Percentiles rank a stretch among this genome's conserved stretches.
These are phyloP conservation scores for Spea hammondii DNA, from an alignment of 2,797 vertebrate genomes.

Conservation along the genomic window DNA sequence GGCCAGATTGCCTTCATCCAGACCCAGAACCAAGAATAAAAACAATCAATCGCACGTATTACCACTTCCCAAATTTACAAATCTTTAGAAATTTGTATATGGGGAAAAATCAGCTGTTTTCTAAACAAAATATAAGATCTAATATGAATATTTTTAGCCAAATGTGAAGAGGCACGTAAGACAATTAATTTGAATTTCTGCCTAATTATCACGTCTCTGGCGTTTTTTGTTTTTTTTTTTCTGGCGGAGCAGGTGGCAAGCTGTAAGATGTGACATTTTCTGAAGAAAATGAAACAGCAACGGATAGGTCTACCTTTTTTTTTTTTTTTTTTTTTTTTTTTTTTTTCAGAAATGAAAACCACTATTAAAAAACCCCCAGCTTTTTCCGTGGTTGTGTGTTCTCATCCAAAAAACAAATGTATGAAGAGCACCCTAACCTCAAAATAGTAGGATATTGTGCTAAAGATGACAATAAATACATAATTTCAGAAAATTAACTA, in stretches of 20 bases:
- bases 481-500: conserved; percentile 7
- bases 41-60: too few species aligned
- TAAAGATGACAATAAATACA: conserved; percentile 7
- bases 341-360: conserved; percentile 4
- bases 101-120: neutral
- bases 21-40: neutral
- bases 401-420: neutral
- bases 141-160: conserved; percentile 13
- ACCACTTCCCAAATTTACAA: too few species aligned
- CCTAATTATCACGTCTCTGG: conserved; percentile 46
- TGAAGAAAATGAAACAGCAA: conserved; percentile 19
- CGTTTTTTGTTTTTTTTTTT: neutral
- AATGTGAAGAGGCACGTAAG: neutral
- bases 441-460: conserved; percentile 14
- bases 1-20: neutral
- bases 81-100: too few species aligned
- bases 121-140: neutral
- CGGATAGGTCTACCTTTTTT: conserved; percentile 3
- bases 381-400: neutral
- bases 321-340: conserved; percentile 13
- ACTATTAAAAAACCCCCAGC: neutral
- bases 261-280: conserved; percentile 34
- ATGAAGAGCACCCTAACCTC: neutral
- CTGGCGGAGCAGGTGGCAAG: conserved; percentile 26
- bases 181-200: conserved; percentile 17